phyloP scores from a whole-genome alignment of 2,113 vertebrate genomes.

The Nycticorax nycticorax region DNA sequence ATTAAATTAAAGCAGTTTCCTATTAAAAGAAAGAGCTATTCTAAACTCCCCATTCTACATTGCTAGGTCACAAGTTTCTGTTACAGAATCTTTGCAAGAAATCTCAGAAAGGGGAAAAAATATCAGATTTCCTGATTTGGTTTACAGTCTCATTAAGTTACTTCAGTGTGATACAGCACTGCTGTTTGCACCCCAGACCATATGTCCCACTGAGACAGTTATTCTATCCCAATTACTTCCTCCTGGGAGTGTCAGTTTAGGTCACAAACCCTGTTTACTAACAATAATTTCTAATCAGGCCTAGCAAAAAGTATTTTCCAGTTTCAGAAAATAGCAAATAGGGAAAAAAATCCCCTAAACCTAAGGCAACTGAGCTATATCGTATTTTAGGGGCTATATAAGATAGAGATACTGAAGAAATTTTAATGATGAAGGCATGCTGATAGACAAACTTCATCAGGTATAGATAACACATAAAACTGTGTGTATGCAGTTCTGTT shows the following conservation, averaged over 20 bases:
- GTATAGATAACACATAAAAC: neutral
- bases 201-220: neutral
- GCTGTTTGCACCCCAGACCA: neutral
- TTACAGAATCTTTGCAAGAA: neutral
- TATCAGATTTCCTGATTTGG: neutral
- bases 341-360: neutral
- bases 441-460: neutral
- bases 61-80: neutral
- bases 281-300: neutral
- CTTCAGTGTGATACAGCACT: neutral
- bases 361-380: neutral
- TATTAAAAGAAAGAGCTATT: neutral
- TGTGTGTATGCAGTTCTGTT: fast-evolving
- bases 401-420: neutral
- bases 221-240: neutral
- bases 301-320: neutral
- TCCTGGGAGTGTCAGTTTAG: neutral
- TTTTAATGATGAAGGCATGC: neutral
- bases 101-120: neutral
- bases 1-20: constrained; percentile 10
- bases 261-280: neutral
- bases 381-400: neutral
- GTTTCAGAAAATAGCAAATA: neutral
- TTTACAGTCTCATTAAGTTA: neutral
- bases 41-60: neutral